Evolutionary conservation across 2,797 vertebrate species (phyloP), one percentile per base, ranked within the genome.

Genomic region (Vultur gryphus): DNA sequence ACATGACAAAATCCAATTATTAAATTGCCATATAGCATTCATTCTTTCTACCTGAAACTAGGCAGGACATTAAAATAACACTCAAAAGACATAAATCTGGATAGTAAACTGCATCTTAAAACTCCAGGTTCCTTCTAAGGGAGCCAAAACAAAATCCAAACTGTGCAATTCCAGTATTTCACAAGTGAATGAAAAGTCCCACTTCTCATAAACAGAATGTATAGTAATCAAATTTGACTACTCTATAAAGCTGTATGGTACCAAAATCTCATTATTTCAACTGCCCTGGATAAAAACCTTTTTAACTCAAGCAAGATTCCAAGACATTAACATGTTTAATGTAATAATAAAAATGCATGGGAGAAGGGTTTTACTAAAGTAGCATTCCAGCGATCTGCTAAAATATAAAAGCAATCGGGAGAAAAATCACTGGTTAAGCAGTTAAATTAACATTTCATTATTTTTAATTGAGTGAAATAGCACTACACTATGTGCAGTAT

Each of bases 401-500:
- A 97, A 96, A 89, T 90, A 87, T 61, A 87, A 94, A 97, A 95
- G 80, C 93, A 95, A 89, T 90, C 83, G 73, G 66, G 64, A 96
- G 84, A 94, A 92, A 95, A 94, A 94, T 93, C 77, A 93, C 49
- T 59, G 39, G 59, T 92, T 93, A 96, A 84, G 84, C 86, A 89
- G 92, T 91, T 93, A 94, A 92, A 96, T 94, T 94, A 97, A 87
- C 90, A 84, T 96, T 96, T 84, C 76, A 77, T 97, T 95, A 95
- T 91, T 97, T 97, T 96, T 95, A 97, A 97, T 91, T 94, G 88
- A 92, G 71, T 92, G 86, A 97, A 94, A 97, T 87, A 90, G 55
- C 83, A 84, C 91, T 94, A 94, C 73, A 73, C 59, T 92, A 66
- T 85, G 62, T 94, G 93, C 87, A 55, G 52, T 83, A 94, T 94